These are phyloP conservation scores for Orientallactaga bullata DNA, from an alignment of 2,113 vertebrate species.

Conservation along the genomic window DNA sequence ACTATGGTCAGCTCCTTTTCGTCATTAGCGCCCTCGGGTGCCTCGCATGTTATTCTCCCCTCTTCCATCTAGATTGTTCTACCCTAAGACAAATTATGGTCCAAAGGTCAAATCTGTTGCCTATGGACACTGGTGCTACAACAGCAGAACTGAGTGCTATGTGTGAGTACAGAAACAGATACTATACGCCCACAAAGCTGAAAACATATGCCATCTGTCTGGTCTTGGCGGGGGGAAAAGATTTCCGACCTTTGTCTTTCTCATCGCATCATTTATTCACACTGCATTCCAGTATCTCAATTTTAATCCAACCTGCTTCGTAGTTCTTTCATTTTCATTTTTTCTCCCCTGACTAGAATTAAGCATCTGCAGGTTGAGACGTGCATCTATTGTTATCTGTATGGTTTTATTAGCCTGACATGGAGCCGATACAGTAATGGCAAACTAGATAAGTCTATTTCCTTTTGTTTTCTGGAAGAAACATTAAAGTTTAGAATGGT, in stretches of 20 bases:
- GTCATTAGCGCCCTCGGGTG: not conserved
- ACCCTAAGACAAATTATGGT: no score
- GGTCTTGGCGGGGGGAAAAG: not conserved
- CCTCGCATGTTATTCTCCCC: no score
- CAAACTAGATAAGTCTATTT: not conserved
- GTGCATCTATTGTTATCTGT: not conserved
- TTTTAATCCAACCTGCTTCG: not conserved
- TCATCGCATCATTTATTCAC: not conserved
- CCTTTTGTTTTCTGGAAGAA: constrained; percentile 23
- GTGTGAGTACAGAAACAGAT: not conserved
- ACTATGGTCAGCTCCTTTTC: not conserved
- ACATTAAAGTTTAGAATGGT: not conserved
- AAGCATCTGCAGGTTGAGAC: not conserved
- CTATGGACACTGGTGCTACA: not conserved
- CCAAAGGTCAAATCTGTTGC: not conserved
- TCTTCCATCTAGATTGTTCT: not conserved
- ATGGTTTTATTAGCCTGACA: not conserved
- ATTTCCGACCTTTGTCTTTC: not conserved
- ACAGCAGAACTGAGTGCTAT: not conserved
- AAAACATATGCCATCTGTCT: not conserved
- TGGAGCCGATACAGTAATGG: not conserved
- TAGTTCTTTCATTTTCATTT: not conserved
- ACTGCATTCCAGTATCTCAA: not conserved
- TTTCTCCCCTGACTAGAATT: not conserved
- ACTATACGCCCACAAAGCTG: not conserved